Conservation (phyloP, 2,797 vertebrate genomes). For the Trematomus bernacchii region DNA sequence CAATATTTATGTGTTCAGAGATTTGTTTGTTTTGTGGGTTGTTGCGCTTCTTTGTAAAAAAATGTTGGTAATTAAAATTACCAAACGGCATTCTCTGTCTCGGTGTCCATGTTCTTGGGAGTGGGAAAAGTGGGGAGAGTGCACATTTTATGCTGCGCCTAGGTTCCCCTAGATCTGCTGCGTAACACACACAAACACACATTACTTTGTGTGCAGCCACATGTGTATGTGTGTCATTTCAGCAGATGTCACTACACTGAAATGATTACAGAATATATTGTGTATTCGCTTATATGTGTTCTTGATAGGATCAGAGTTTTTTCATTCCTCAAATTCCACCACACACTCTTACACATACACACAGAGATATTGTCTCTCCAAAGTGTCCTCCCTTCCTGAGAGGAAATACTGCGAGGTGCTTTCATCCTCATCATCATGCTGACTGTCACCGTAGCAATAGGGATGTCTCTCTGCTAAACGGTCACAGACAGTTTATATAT, state of each 20-base stretch:
- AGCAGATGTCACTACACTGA: slow-evolving; percentile 20
- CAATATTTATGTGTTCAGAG: too few relatives aligned
- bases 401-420: slow-evolving; percentile 56
- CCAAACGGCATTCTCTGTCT: too few relatives aligned
- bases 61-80: too few relatives aligned
- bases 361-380: slow-evolving; percentile 25
- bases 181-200: not conserved
- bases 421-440: slow-evolving; percentile 27
- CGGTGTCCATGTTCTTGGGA: too few relatives aligned
- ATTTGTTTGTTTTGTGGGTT: too few relatives aligned
- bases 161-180: too few relatives aligned
- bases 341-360: slow-evolving; percentile 5
- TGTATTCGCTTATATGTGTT: slow-evolving; percentile 9
- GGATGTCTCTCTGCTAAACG: slow-evolving; percentile 5
- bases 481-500: not conserved
- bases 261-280: slow-evolving; percentile 29
- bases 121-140: too few relatives aligned
- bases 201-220: too few relatives aligned
- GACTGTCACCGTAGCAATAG: slow-evolving; percentile 11
- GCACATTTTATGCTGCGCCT: too few relatives aligned
- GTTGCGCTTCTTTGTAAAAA: too few relatives aligned
- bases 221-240: too few relatives aligned
- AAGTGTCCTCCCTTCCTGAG: slow-evolving; percentile 71
- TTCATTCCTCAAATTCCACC: slow-evolving; percentile 72
- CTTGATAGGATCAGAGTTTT: slow-evolving; percentile 55